phyloP scores from a whole-genome alignment of 2,888 invertebrate genomes.

The Ptychoptera albimana region DNA sequence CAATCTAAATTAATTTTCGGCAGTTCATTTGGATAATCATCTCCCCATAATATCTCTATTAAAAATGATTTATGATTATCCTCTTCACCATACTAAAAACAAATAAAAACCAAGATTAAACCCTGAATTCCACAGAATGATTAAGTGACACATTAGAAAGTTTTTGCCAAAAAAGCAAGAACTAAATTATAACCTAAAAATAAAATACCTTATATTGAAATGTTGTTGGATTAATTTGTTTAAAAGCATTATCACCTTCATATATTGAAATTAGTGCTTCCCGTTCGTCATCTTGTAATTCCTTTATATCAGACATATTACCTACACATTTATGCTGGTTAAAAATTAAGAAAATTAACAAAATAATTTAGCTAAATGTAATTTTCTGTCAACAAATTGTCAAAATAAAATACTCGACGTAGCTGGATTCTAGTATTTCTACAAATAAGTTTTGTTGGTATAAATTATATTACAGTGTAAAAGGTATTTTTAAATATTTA shows the following conservation, averaged over 20 bases:
- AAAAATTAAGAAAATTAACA: no score
- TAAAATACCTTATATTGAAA: conserved; percentile 77
- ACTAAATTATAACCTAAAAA: neutral
- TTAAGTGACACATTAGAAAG: neutral
- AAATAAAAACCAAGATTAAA: conserved; percentile 5
- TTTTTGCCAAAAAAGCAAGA: neutral
- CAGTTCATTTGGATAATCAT: conserved; percentile 67
- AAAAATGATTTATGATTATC: conserved; percentile 66
- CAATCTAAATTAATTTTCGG: conserved; percentile 74
- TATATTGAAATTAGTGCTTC: conserved; percentile 88
- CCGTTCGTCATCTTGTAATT: conserved; percentile 71
- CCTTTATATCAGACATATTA: conserved; percentile 38
- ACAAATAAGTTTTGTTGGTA: no score
- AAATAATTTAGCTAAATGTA: no score
- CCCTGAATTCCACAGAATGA: neutral
- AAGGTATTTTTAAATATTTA: no score
- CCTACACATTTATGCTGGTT: neutral
- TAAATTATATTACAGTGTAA: no score
- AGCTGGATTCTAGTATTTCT: no score
- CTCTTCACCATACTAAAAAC: conserved; percentile 61
- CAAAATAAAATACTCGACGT: no score
- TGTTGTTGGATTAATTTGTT: conserved; percentile 55
- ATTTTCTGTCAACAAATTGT: no score
- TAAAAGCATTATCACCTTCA: conserved; percentile 80
- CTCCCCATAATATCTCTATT: conserved; percentile 75